These are phyloP conservation scores for Junonia oenone DNA, from an alignment of 2,888 invertebrate genomes.

Conservation along the genomic window DNA sequence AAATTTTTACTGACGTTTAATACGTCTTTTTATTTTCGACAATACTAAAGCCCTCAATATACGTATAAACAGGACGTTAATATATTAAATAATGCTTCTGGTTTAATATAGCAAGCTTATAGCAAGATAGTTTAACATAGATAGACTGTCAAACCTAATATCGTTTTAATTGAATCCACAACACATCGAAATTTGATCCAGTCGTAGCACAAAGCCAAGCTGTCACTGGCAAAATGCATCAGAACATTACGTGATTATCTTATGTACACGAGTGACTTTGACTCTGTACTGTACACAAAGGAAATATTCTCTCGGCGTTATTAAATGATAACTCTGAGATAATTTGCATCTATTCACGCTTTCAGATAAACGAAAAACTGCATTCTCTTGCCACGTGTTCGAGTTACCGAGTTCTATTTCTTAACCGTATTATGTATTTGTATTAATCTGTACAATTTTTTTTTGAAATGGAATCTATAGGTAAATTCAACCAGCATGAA, in stretches of 20 bases:
- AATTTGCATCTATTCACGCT: not conserved
- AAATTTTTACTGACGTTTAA: too few relatives aligned
- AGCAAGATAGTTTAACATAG: too few relatives aligned
- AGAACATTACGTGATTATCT: not conserved
- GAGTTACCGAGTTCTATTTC: too few relatives aligned
- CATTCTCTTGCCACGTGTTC: not conserved
- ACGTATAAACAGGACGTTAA: too few relatives aligned
- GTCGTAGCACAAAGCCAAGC: not conserved
- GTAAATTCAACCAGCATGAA: too few relatives aligned
- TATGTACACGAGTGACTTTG: not conserved
- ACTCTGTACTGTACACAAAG: not conserved
- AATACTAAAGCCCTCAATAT: too few relatives aligned
- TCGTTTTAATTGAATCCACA: not conserved
- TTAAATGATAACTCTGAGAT: not conserved
- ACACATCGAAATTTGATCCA: not conserved
- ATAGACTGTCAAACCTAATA: too few relatives aligned
- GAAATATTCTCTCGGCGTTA: not conserved
- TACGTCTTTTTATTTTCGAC: too few relatives aligned
- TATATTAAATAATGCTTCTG: not conserved
- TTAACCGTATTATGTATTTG: too few relatives aligned
- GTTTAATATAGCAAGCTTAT: too few relatives aligned
- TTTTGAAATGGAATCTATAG: too few relatives aligned
- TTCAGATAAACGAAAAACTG: not conserved
- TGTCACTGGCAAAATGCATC: not conserved
- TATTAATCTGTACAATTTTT: too few relatives aligned